A percentile compares a stretch with the other conserved stretches of the same genome.
Conservation (phyloP, 1,140 invertebrate species). For the Tetragonula clypearis region DNA sequence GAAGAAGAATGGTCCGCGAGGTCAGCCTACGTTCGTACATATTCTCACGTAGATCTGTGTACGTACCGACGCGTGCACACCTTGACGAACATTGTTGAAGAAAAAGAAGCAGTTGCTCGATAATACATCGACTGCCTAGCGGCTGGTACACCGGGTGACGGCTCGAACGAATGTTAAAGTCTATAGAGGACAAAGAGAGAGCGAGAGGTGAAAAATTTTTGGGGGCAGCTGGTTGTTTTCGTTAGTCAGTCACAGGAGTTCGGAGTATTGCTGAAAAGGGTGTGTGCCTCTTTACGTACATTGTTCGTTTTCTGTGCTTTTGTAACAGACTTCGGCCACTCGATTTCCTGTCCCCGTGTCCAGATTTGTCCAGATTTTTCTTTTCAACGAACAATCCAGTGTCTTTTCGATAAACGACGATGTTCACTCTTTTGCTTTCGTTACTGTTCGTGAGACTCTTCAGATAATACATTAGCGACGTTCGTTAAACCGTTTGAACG, state of each 20-base stretch:
- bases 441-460: not conserved
- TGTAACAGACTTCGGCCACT: constrained; percentile 36
- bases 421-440: not conserved
- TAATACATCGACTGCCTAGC: constrained; percentile 57
- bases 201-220: constrained; percentile 53
- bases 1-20: constrained; percentile 53
- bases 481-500: not conserved
- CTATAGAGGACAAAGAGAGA: constrained; percentile 53
- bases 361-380: constrained; percentile 9
- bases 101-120: constrained; percentile 63
- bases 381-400: not conserved
- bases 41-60: constrained; percentile 51
- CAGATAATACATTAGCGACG: not conserved
- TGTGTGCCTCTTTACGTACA: not conserved
- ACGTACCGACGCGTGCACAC: constrained; percentile 51
- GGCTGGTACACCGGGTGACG: constrained; percentile 42
- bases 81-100: constrained; percentile 53
- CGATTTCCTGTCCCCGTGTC: constrained; percentile 3
- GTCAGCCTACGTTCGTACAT: constrained; percentile 56
- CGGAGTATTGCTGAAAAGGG: constrained; percentile 24
- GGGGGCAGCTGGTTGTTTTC: constrained; percentile 59
- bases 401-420: not conserved
- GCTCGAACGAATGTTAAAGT: constrained; percentile 21
- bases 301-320: constrained; percentile 36
- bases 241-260: not conserved